These are phyloP conservation scores for Nannobrachium achirus DNA, from an alignment of 2,113 vertebrate genomes.

Conservation along the genomic window DNA sequence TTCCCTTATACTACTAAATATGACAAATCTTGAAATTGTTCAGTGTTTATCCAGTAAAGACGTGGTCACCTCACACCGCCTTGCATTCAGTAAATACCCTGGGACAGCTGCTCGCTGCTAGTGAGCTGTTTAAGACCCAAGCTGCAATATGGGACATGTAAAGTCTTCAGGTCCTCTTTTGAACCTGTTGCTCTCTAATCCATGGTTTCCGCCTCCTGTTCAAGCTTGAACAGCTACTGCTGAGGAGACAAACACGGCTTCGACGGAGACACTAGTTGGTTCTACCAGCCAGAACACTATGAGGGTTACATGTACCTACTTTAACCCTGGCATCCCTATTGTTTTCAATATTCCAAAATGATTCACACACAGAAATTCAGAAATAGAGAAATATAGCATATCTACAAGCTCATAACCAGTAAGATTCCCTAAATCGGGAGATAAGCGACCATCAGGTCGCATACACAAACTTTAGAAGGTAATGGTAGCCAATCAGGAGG, in stretches of 20 bases:
- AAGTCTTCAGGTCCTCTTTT: conserved; percentile 32
- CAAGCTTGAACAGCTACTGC: conserved; percentile 31
- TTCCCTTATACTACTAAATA: conserved; percentile 16
- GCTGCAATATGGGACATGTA: conserved; percentile 48
- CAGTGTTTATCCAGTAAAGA: conserved; percentile 21
- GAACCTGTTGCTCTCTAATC: conserved; percentile 63
- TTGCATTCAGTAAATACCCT: conserved; percentile 47
- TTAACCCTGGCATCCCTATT: too few species aligned
- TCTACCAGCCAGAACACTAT: conserved; percentile 3
- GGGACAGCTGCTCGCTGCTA: conserved; percentile 62
- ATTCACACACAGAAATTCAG: too few species aligned
- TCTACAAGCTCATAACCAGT: too few species aligned
- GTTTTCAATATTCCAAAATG: too few species aligned
- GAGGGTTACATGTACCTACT: background rate
- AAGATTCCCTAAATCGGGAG: too few species aligned
- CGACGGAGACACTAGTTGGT: conserved; percentile 11
- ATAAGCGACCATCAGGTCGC: too few species aligned
- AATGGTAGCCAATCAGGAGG: too few species aligned
- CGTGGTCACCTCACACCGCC: conserved; percentile 27
- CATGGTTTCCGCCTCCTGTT: conserved; percentile 45
- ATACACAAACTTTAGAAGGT: too few species aligned
- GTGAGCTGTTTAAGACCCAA: conserved; percentile 59
- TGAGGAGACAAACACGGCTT: conserved; percentile 9
- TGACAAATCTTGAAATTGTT: conserved; percentile 10
- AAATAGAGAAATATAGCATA: too few species aligned